These are phyloP conservation scores for Ornithoptera priamus DNA, from an alignment of 2,888 invertebrate species.

Conservation along the genomic window DNA sequence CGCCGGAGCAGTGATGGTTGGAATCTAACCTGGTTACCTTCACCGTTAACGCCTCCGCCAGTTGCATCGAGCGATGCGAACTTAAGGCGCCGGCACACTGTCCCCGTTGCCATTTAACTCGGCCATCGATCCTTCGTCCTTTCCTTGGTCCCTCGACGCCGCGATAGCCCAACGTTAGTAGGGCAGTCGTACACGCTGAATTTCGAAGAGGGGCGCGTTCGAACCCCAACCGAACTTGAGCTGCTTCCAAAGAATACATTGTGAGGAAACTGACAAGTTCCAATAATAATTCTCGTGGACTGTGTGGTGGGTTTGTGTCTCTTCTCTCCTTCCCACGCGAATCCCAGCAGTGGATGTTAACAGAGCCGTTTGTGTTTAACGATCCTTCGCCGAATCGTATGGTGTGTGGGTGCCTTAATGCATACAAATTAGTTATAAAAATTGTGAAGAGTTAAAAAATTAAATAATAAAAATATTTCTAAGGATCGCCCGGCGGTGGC, in stretches of 20 bases:
- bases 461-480: conserved; percentile 29
- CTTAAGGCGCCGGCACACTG: conserved; percentile 13
- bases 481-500: conserved; percentile 1
- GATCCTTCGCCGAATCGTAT: background rate
- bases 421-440: conserved; percentile 13
- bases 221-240: too few relatives aligned
- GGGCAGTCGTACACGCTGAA: too few relatives aligned
- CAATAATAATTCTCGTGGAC: too few relatives aligned
- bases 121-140: background rate
- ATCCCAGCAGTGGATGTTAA: too few relatives aligned
- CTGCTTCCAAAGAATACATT: too few relatives aligned
- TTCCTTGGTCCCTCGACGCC: too few relatives aligned
- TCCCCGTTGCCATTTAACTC: background rate
- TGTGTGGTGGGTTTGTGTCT: too few relatives aligned
- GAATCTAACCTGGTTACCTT: conserved; percentile 18
- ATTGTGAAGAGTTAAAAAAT: conserved; percentile 19
- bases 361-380: too few relatives aligned
- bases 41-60: conserved; percentile 21
- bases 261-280: too few relatives aligned
- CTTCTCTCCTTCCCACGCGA: too few relatives aligned
- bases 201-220: too few relatives aligned
- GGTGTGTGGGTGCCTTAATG: conserved; percentile 19
- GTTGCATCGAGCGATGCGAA: conserved; percentile 16
- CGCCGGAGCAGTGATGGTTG: conserved; percentile 17
- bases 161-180: too few relatives aligned